Conservation (phyloP, 2,888 invertebrate genomes). For the Phasia obesa region DNA sequence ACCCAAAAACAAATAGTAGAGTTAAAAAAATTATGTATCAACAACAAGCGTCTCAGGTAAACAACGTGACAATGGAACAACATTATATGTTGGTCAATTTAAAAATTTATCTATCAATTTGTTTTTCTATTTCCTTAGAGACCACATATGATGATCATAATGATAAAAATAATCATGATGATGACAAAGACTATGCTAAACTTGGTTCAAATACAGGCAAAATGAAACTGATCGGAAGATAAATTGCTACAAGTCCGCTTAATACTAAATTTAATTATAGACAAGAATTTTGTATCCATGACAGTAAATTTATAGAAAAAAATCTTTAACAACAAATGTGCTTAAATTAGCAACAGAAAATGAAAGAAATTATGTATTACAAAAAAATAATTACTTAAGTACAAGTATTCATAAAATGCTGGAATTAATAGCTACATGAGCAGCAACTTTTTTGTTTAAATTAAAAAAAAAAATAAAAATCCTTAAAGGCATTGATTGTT, state of each 20-base stretch:
- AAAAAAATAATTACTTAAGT: slow-evolving; percentile 65
- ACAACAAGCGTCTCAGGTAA: slow-evolving; percentile 55
- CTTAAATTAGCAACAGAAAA: slow-evolving; percentile 71
- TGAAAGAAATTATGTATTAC: slow-evolving; percentile 35
- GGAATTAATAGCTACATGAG: slow-evolving; percentile 56
- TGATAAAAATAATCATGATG: slow-evolving; percentile 8
- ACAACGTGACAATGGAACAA: slow-evolving; percentile 66
- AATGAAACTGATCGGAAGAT: slow-evolving; percentile 15
- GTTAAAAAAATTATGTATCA: background rate
- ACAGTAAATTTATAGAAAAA: slow-evolving; percentile 57
- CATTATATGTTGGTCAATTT: slow-evolving; percentile 30
- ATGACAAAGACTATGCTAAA: background rate
- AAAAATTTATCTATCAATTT: slow-evolving; percentile 36
- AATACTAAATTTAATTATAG: slow-evolving; percentile 68
- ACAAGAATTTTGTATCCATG: slow-evolving; percentile 52
- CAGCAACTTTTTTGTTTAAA: slow-evolving; percentile 16
- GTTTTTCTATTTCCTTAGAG: slow-evolving; percentile 54
- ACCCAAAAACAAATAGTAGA: background rate
- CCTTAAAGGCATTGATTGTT: slow-evolving; percentile 30
- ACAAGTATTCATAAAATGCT: slow-evolving; percentile 18
- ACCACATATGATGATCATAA: slow-evolving; percentile 61
- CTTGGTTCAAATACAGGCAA: slow-evolving; percentile 4
- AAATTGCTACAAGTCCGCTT: slow-evolving; percentile 56
- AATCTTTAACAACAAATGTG: slow-evolving; percentile 35
- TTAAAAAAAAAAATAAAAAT: too few species aligned